Percentiles rank a stretch among this genome's conserved stretches.
Conservation (phyloP, 2,113 vertebrate species). For the Narcine bancroftii region DNA sequence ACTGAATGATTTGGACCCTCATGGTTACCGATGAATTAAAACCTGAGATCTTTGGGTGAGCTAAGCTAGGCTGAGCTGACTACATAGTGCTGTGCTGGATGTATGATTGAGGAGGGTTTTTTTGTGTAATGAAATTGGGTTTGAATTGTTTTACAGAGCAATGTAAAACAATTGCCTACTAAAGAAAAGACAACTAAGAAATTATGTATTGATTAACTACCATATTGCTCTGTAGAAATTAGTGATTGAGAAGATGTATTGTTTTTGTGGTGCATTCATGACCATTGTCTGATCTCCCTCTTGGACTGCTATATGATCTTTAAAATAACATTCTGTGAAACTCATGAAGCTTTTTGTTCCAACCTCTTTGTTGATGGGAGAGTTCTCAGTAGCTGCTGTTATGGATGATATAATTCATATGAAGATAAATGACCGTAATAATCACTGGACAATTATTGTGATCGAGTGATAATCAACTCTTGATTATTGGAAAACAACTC, state of each 20-base stretch:
- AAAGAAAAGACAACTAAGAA: neutral
- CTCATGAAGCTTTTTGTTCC: neutral
- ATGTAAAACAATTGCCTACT: neutral
- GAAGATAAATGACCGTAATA: constrained; percentile 17
- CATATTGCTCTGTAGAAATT: neutral
- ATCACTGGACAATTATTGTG: neutral
- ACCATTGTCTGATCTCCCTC: neutral
- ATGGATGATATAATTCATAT: neutral
- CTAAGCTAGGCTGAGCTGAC: neutral
- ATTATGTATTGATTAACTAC: neutral
- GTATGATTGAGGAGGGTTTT: neutral
- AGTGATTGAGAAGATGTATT: neutral
- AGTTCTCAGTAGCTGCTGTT: neutral
- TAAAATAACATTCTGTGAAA: neutral
- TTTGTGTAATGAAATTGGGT: neutral
- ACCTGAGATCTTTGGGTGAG: neutral
- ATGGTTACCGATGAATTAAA: neutral
- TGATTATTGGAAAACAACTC: constrained; percentile 21
- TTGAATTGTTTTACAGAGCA: neutral
- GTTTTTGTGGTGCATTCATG: neutral
- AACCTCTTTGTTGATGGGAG: neutral
- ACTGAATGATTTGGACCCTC: constrained; percentile 10
- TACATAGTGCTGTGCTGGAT: neutral
- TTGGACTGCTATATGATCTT: neutral
- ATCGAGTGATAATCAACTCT: constrained; percentile 3